Base-by-base conservation (phyloP, 2,113 vertebrate genomes). In the Arenaria interpres region DNA sequence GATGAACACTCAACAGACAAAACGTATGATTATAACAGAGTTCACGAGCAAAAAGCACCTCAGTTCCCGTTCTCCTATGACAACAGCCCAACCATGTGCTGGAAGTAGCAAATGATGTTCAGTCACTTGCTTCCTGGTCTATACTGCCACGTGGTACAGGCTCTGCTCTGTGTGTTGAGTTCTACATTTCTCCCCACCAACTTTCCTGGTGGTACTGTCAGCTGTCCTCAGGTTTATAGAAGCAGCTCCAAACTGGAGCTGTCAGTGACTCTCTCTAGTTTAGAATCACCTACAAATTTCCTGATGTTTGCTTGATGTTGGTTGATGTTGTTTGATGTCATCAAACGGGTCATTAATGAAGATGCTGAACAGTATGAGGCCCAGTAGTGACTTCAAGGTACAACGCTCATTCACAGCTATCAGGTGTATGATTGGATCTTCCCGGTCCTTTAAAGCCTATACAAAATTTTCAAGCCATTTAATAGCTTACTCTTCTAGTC, bases 61-160 rank as follows among this genome's bases (percentile, higher is more conserved):
- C 32, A 7, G 3, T 62, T 71, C 60, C 18, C 32, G 2, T 15
- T 46, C 22, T 62, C 12, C 30, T 21, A 15, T 33, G 33, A 33
- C 4, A 10, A 15, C 46, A 75, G 37, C 30, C 66, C 14, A 37
- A 23, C 33, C 71, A 43, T 51, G 54, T 57, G 27, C 14, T 57
- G 12, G 27, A 88, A 75, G 37, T 3, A 48, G 21, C 8, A 66
- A 63, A 39, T n/a, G 3, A 12, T 43, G n/a, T 28, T 73, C 39
- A 37, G 9, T 28, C 28, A 30, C 17, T 87, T 64, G 4, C 5
- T 68, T 64, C 14, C 7, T 0, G 4, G 15, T 45, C 43, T 41
- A 5, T 33, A 53, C 3, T 5, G 2, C 22, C 25, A 41, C 1
- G 1, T 14, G 10, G 30, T 27, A 5, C 30, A 60, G 22, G 39